Percentiles rank a stretch among this genome's conserved stretches.
phyloP scores from a whole-genome alignment of 30 jellyfish, hydroid and myxozoan species.

The Nemopilema nomurai region DNA sequence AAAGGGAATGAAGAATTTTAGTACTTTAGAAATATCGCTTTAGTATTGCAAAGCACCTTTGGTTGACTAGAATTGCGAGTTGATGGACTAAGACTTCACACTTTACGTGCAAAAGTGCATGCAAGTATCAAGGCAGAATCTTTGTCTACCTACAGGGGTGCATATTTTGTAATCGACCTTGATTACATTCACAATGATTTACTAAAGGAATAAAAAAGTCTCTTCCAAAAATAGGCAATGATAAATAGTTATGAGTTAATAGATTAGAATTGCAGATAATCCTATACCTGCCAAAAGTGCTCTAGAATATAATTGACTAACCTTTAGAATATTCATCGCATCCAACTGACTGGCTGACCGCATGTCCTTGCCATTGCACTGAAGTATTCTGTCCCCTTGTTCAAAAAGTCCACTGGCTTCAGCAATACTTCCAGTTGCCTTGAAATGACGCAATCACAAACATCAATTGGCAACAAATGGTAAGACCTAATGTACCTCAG shows the following conservation, averaged over 20 bases:
- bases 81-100: no score
- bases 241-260: no score
- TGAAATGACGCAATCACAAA: not conserved
- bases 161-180: no score
- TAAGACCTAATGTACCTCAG: not conserved
- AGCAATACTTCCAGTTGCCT: conserved; percentile 68
- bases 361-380: conserved; percentile 62
- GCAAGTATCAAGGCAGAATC: no score
- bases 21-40: not conserved
- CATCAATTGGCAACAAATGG: not conserved
- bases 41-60: not conserved
- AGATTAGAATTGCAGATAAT: not conserved
- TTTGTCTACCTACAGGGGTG: no score
- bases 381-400: conserved; percentile 63
- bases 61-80: no score
- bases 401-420: conserved; percentile 52
- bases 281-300: not conserved
- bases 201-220: no score
- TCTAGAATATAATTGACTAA: not conserved
- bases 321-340: conserved; percentile 52
- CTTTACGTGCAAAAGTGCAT: no score
- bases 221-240: not conserved
- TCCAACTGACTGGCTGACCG: conserved; percentile 48
- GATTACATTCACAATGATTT: no score
- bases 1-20: not conserved